These are phyloP conservation scores for Coendou prehensilis DNA, from an alignment of 2,797 vertebrate species.

Conservation along the genomic window DNA sequence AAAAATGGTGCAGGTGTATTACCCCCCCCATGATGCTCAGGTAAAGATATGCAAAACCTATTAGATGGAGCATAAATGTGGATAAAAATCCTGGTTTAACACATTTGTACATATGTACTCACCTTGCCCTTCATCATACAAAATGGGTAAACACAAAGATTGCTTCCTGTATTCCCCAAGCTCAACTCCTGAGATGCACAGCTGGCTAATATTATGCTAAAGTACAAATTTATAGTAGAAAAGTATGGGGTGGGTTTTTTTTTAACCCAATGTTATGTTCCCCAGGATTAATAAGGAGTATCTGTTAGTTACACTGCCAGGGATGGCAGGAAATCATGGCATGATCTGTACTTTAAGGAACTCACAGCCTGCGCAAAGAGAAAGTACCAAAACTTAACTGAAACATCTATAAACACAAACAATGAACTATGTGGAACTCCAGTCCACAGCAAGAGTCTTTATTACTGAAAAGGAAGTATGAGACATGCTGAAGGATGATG, in stretches of 20 bases:
- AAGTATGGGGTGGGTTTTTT: neutral
- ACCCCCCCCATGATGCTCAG: neutral
- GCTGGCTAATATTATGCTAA: neutral
- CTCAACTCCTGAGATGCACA: neutral
- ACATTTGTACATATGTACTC: neutral
- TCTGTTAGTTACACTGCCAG: neutral
- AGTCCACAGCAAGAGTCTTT: fast-evolving
- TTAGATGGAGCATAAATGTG: neutral
- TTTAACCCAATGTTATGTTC: neutral
- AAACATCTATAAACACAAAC: neutral
- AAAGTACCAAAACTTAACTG: neutral
- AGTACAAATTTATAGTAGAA: neutral
- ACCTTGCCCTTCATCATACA: neutral
- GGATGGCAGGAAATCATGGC: fast-evolving
- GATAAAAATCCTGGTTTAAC: neutral
- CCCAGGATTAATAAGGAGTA: neutral
- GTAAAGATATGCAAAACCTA: neutral
- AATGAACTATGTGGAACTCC: neutral
- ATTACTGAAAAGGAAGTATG: neutral
- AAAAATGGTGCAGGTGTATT: neutral
- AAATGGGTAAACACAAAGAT: neutral
- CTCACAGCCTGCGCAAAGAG: neutral
- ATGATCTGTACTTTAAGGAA: neutral
- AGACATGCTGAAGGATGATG: neutral
- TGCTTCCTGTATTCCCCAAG: neutral